Evolutionary conservation across 2,113 vertebrate genomes (phyloP).

Genomic region (Heterocephalus glaber): DNA sequence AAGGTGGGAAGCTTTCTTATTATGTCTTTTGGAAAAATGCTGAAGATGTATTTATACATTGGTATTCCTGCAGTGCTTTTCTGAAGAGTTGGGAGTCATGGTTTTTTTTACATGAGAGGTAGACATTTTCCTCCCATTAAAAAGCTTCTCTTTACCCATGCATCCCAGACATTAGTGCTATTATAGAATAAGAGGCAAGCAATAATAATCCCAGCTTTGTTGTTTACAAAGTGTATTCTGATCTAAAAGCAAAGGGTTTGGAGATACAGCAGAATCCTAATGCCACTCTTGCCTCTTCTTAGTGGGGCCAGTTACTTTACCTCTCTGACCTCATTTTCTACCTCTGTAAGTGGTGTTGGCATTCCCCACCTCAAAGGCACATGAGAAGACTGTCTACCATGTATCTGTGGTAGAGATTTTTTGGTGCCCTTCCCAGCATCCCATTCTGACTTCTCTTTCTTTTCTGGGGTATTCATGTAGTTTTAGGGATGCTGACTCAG

Average conservation of each 20-base stretch:
- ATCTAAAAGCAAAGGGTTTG: neutral
- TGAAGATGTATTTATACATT: neutral
- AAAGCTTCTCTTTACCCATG: neutral
- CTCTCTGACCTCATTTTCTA: neutral
- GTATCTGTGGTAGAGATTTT: neutral
- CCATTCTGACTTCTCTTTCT: neutral
- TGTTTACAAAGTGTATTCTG: neutral
- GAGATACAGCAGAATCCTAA: neutral
- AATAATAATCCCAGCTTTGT: neutral
- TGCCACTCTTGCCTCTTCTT: neutral
- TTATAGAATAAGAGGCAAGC: neutral
- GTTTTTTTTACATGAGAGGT: neutral
- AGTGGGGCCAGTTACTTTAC: neutral
- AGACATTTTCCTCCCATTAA: neutral
- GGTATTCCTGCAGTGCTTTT: neutral
- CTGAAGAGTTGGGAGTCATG: conserved; percentile 20
- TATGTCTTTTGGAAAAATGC: conserved; percentile 50
- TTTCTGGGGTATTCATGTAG: neutral
- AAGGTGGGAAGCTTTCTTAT: neutral
- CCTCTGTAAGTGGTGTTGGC: neutral
- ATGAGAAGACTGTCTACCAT: neutral
- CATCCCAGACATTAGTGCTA: neutral
- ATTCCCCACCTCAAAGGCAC: neutral
- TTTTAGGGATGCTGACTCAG: neutral
- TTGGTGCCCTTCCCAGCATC: neutral